phyloP scores from a whole-genome alignment of 2,113 vertebrate genomes.

The Aramus guarauna region DNA sequence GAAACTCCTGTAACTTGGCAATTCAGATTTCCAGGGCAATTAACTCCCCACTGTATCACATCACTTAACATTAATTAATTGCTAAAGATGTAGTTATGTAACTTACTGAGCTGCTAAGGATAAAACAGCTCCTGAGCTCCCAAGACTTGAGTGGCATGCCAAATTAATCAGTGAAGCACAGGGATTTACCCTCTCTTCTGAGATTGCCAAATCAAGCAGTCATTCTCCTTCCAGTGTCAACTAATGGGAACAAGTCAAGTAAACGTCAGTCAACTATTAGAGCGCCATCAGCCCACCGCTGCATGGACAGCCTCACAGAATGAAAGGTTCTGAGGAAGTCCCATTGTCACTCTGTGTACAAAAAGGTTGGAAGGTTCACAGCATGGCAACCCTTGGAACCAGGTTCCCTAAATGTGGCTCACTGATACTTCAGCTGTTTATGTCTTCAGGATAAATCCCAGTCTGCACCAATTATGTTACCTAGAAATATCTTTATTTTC shows the following conservation, averaged over 20 bases:
- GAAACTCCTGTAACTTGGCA: neutral
- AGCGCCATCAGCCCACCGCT: neutral
- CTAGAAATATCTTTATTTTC: neutral
- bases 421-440: neutral
- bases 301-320: neutral
- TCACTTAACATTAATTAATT: conserved; percentile 61
- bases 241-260: neutral
- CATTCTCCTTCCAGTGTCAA: neutral
- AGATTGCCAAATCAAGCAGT: conserved; percentile 12
- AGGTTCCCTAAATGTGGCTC: neutral
- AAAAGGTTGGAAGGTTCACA: neutral
- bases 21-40: conserved; percentile 53
- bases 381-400: neutral
- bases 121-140: conserved; percentile 8
- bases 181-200: conserved; percentile 25
- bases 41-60: conserved; percentile 55
- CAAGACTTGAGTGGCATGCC: neutral
- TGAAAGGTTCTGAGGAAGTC: neutral
- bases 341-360: fast-evolving
- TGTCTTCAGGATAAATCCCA: neutral
- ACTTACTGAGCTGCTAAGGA: conserved; percentile 37
- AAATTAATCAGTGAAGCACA: conserved; percentile 19
- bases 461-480: neutral
- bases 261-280: neutral
- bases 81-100: conserved; percentile 55